Evolutionary conservation across 2,797 vertebrate genomes (phyloP).

Genomic region (Vespertilio murinus): DNA sequence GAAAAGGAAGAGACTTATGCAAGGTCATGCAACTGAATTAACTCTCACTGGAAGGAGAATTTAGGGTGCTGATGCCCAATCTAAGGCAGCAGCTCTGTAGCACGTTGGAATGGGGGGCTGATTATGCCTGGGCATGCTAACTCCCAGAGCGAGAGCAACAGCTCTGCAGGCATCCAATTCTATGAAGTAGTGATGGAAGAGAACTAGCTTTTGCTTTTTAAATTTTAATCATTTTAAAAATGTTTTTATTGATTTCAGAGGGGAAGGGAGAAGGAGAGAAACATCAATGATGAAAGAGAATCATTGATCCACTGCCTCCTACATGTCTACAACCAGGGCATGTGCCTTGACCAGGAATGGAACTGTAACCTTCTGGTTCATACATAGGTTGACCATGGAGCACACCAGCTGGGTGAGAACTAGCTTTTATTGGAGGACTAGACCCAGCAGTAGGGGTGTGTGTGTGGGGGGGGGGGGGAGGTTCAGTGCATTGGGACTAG

Average conservation of each 20-base stretch:
- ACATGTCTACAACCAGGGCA: too few relatives aligned
- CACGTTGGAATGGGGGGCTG: background rate
- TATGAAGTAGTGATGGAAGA: background rate
- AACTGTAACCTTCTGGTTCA: too few relatives aligned
- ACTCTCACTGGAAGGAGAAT: background rate
- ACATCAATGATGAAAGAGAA: too few relatives aligned
- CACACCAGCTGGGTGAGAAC: background rate
- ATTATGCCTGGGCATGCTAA: background rate
- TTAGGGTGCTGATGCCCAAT: background rate
- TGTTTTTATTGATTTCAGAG: too few relatives aligned
- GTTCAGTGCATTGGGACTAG: background rate
- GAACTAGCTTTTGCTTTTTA: background rate
- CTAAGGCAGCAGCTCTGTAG: background rate
- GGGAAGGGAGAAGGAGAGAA: too few relatives aligned
- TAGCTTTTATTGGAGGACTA: background rate
- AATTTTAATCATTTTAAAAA: too few relatives aligned
- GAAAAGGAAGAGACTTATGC: background rate
- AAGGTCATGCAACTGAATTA: background rate
- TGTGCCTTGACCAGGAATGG: too few relatives aligned
- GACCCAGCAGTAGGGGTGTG: background rate
- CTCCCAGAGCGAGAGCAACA: accelerated
- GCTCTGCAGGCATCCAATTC: background rate
- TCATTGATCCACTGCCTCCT: too few relatives aligned
- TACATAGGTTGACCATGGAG: too few relatives aligned
- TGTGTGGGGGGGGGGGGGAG: too few relatives aligned